Percentiles rank a stretch among this genome's conserved stretches.
These are phyloP conservation scores for Drosophila anomalata DNA, from an alignment of 2,888 invertebrate species.

Conservation along the genomic window DNA sequence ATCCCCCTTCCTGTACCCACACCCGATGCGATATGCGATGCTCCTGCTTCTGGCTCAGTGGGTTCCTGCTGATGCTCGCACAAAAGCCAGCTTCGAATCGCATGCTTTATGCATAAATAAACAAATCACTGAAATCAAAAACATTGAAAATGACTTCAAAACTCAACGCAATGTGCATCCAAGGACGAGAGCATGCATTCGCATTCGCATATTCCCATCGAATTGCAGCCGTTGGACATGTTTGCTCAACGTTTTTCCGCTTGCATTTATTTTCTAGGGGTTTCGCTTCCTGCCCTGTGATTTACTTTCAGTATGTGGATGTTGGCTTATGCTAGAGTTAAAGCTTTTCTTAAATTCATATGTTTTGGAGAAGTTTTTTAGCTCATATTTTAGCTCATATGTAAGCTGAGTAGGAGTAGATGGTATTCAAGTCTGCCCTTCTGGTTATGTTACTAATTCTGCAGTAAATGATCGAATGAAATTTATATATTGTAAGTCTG, in stretches of 20 bases:
- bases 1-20: background rate
- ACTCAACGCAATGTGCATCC: slow-evolving; percentile 71
- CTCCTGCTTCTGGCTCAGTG: slow-evolving; percentile 40
- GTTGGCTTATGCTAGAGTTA: background rate
- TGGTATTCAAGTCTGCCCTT: no score
- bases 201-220: slow-evolving; percentile 21
- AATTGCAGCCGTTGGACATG: slow-evolving; percentile 29
- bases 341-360: background rate
- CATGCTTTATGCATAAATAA: slow-evolving; percentile 78
- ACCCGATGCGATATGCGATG: background rate
- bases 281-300: slow-evolving; percentile 16
- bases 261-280: slow-evolving; percentile 23
- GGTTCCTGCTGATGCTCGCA: slow-evolving; percentile 71
- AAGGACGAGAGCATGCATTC: slow-evolving; percentile 30
- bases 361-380: background rate
- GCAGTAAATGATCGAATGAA: no score
- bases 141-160: slow-evolving; percentile 76
- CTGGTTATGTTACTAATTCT: no score
- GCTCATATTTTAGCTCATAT: no score
- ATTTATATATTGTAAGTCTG: slow-evolving; percentile 6
- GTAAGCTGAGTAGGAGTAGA: no score
- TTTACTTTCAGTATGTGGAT: background rate
- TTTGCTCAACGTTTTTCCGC: slow-evolving; percentile 29
- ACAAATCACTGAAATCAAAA: slow-evolving; percentile 80
- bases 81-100: slow-evolving; percentile 68